phyloP scores from a whole-genome alignment of 2,113 vertebrate species.

The Thamnophis sirtalis region DNA sequence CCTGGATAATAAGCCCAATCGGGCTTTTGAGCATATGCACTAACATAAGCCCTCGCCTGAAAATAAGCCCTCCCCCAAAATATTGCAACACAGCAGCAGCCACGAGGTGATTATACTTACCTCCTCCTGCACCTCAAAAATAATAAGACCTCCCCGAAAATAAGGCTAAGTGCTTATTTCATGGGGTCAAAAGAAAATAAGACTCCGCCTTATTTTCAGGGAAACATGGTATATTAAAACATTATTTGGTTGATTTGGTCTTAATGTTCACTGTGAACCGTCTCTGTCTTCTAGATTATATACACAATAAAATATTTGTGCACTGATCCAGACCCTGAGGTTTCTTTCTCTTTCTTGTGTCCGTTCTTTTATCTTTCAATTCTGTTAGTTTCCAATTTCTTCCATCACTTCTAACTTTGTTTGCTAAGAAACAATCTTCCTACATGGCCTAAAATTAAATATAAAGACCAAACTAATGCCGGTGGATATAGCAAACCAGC shows the following conservation, averaged over 20 bases:
- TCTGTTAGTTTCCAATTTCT: neutral
- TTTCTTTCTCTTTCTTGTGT: neutral
- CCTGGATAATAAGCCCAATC: too few species aligned
- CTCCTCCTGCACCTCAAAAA: too few species aligned
- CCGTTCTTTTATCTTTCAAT: neutral
- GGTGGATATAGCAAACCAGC: neutral
- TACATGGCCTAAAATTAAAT: neutral
- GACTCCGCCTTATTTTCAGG: too few species aligned
- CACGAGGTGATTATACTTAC: too few species aligned
- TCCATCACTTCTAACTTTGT: neutral
- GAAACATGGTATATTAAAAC: neutral
- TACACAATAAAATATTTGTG: neutral
- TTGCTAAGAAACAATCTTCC: neutral
- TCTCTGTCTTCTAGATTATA: neutral
- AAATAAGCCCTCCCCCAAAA: too few species aligned
- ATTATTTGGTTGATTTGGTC: neutral
- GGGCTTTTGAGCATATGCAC: too few species aligned
- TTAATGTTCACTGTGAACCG: neutral
- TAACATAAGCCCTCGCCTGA: too few species aligned
- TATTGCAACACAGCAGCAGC: too few species aligned
- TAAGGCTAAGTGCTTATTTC: too few species aligned
- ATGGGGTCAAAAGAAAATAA: too few species aligned
- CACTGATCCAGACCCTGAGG: neutral
- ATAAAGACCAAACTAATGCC: neutral
- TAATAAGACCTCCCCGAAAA: too few species aligned